Base-by-base conservation (phyloP, 2,797 vertebrate genomes). In the Cynopterus sphinx region DNA sequence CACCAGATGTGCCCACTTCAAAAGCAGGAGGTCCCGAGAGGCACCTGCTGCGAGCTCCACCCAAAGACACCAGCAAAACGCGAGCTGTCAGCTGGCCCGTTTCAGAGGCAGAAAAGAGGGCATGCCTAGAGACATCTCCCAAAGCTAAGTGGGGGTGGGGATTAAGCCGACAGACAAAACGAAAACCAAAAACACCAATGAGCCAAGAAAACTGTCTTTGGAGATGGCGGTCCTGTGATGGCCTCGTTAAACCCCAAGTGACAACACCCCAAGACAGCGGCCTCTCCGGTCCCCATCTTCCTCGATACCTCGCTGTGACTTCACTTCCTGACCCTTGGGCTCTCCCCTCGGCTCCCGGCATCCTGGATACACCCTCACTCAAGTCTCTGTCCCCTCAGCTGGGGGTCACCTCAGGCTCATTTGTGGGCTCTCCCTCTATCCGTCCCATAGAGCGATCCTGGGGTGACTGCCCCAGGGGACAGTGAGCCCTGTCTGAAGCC, bases 51-150 rank as follows among this genome's bases (percentile, higher is more conserved):
- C 2, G 4, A 11, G 53, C 39, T 13, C 85, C 6, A 4, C 9
- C 11, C 24, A 4, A 9, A 2, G 26, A 33, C 19, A 6, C 36
- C 22, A 5, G 81, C 11, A 16, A 68, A 57, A 59, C 6, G 2
- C 0, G 11, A 39, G 41, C 5, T 0, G 5, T 3, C 2, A 5
- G 70, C 16, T 1, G 0, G 28, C 10, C 43, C 26, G 3, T 16
- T 26, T 51, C 33, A n/a, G 26, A 24, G 59, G 33, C 21, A 19
- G 61, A 11, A 90, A 49, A 0, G n/a, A 33, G 39, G 39, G 31
- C 15, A 33, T 17, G 9, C n/a, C 53, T 13, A 22, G 33, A 5
- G 21, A 33, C 21, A 67, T 31, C 68, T 73, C 59, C 36, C 19
- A 2, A 24, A 0, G 13, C 12, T 6, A 8, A 55, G 21, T 11